Base-by-base conservation (phyloP, 2,888 invertebrate genomes). In the Plagiodera versicolora region DNA sequence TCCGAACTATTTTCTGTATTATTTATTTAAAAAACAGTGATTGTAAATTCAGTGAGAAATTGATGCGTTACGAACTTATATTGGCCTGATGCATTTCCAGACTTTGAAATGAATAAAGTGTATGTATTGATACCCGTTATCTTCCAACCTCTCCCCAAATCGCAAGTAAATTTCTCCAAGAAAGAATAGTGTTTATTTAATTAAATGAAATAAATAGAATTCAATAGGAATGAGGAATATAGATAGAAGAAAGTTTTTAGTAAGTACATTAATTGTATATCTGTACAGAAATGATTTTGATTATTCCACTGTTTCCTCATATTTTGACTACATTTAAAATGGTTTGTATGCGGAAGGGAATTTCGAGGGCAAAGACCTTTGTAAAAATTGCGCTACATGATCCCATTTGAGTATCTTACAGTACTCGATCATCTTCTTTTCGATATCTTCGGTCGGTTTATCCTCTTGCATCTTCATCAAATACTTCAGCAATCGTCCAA, bases 391-490 rank as follows among this genome's bases (percentile, higher is more conserved):
- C 1, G 84, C 85, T 66, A 88, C 82, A 79, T 91, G 89, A 1
- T 79, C 72, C 94, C 94, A 94, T 58, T 87, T 87, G n/a, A 92
- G 81, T 58, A 84, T 80, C 16, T 77, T 78, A 77, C 87, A 88
- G 9, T 88, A 82, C 79, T 90, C 86, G 1, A 86, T 81, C 24
- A 87, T 82, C 35, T 87, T 85, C 62, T 87, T 87, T 57, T 92
- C 92, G 1, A 87, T 81, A 46, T 94, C 94, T 53, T 85, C 86
- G 30, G 84, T 83, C 1, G 89, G 86, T 68, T 92, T 90, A 39
- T 97, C 95, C 70, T 98, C 98, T 63, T 87, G 86, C 65, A 91
- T 83, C 79, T 90, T 91, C 64, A 81, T 77, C 18, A 95, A 81
- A 64, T 91, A 84, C 78, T 93, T 94, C 66, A 91, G 79, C 66